These are phyloP conservation scores for Empidonax traillii DNA, from an alignment of 2,113 vertebrate genomes.

Conservation along the genomic window DNA sequence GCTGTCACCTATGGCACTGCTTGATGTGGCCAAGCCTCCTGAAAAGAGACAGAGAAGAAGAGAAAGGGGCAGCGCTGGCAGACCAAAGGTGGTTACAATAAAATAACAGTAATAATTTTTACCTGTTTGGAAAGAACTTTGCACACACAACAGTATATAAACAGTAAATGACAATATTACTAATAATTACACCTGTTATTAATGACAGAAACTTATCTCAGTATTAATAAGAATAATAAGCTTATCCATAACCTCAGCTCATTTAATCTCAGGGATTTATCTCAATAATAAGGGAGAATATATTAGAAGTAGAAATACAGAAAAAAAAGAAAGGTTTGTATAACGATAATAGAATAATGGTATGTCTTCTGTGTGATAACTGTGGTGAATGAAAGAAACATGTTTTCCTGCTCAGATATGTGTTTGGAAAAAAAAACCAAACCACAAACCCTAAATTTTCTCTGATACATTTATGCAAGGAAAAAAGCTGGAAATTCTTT, in stretches of 20 bases:
- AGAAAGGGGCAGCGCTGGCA: neutral
- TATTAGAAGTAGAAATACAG: neutral
- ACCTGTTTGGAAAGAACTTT: neutral
- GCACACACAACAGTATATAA: neutral
- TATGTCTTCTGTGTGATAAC: neutral
- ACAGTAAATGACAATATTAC: neutral
- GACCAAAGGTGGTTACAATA: neutral
- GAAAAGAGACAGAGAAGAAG: neutral
- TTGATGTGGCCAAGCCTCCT: neutral
- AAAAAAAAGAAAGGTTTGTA: neutral
- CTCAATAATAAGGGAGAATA: neutral
- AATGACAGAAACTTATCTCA: neutral
- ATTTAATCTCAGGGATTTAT: neutral
- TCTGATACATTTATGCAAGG: neutral
- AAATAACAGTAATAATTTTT: neutral
- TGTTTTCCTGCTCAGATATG: neutral
- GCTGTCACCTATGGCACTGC: neutral
- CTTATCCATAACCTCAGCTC: neutral
- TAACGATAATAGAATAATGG: neutral
- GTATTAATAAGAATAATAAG: neutral
- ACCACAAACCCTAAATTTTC: neutral
- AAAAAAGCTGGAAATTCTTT: neutral
- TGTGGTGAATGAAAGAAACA: fast-evolving
- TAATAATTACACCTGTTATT: neutral
- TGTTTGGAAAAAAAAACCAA: neutral